Conservation (phyloP, 2,113 vertebrate species). For the Numenius arquata region DNA sequence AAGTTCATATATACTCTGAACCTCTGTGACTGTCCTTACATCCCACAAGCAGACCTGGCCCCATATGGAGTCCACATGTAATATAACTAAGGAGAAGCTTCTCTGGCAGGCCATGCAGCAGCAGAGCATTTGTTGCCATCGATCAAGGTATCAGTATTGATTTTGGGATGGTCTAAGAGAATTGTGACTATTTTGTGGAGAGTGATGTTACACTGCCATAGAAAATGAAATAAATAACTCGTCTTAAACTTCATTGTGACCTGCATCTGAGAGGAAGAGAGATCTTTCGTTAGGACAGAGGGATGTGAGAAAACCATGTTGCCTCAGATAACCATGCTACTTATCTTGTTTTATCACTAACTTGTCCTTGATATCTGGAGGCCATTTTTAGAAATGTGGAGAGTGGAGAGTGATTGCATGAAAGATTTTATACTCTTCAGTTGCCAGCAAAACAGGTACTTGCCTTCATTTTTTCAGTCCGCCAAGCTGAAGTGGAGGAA, state of each 20-base stretch:
- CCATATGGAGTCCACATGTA: background rate
- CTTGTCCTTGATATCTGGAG: background rate
- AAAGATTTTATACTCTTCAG: background rate
- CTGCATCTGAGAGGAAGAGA: background rate
- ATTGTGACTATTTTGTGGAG: background rate
- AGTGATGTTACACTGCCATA: background rate
- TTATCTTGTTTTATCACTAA: background rate
- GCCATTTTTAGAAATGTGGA: background rate
- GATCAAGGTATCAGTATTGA: background rate
- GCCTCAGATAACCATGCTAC: background rate
- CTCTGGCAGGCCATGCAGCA: background rate
- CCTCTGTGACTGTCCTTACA: background rate
- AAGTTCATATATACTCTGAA: background rate
- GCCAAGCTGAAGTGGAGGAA: background rate
- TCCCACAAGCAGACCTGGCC: background rate
- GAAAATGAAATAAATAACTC: slow-evolving; percentile 2
- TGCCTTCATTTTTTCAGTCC: background rate
- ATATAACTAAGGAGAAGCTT: background rate
- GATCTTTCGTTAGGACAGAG: slow-evolving; percentile 8
- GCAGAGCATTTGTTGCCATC: background rate
- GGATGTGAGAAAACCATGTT: background rate
- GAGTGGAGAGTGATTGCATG: background rate
- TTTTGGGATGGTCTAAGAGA: background rate
- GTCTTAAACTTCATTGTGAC: background rate
- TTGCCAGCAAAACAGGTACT: background rate